A percentile compares a stretch with the other conserved stretches of the same genome.
Evolutionary conservation across 2,113 vertebrate species (phyloP).

Genomic region (Actenoides lindsayi): DNA sequence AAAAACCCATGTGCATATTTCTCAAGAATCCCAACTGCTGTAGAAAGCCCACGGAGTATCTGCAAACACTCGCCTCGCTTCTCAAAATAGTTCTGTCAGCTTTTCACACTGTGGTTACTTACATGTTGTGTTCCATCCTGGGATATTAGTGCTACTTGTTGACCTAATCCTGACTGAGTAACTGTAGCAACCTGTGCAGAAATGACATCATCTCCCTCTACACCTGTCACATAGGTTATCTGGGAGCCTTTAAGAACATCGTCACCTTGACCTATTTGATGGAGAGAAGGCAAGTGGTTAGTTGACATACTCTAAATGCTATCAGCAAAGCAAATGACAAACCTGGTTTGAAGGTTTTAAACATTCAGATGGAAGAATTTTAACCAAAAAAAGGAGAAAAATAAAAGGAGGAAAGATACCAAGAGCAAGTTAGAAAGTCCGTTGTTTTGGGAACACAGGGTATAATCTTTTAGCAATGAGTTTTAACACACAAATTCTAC

Average conservation of each 20-base stretch:
- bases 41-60: not conserved
- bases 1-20: not conserved
- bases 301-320: not conserved
- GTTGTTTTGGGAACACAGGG: not conserved
- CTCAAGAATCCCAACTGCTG: not conserved
- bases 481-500: not conserved
- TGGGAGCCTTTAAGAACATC: slow-evolving; percentile 85
- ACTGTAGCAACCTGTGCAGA: slow-evolving; percentile 88
- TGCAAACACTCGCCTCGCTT: not conserved
- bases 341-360: not conserved
- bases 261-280: slow-evolving; percentile 86
- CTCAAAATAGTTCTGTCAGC: not conserved
- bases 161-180: slow-evolving; percentile 83
- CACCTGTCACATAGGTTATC: slow-evolving; percentile 87
- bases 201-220: slow-evolving; percentile 89
- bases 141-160: slow-evolving; percentile 96
- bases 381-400: not conserved
- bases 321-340: not conserved
- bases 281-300: not conserved
- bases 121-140: slow-evolving; percentile 96
- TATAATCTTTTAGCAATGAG: not conserved
- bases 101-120: slow-evolving; percentile 43
- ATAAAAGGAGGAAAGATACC: not conserved
- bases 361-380: not conserved
- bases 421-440: not conserved